Percentiles rank a stretch among this genome's conserved stretches.
These are phyloP conservation scores for Solen grandis DNA, from an alignment of 1,140 invertebrate genomes.

Conservation along the genomic window DNA sequence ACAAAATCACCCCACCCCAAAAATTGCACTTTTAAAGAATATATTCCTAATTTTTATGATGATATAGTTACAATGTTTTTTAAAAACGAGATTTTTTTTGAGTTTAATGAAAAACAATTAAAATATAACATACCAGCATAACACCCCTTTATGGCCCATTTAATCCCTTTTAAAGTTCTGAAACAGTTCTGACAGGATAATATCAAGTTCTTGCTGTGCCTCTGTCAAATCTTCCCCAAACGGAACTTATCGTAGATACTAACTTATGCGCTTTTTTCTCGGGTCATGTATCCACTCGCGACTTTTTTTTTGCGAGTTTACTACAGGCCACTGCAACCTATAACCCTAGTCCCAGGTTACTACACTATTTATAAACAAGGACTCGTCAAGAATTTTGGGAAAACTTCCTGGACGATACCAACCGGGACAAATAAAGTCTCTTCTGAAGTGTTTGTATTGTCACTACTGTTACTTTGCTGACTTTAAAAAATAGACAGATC, in stretches of 20 bases:
- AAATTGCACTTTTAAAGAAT: too few species aligned
- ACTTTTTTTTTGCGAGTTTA: conserved; percentile 23
- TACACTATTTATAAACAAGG: conserved; percentile 32
- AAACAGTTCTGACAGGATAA: conserved; percentile 75
- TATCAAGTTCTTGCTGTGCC: conserved; percentile 74
- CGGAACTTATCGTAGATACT: conserved; percentile 79
- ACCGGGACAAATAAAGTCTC: conserved; percentile 60
- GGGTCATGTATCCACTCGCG: conserved; percentile 77
- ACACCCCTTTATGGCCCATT: conserved; percentile 66
- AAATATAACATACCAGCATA: conserved; percentile 62
- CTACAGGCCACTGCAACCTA: conserved; percentile 82
- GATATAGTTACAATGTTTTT: too few species aligned
- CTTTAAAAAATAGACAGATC: conserved; percentile 57
- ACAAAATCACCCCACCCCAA: too few species aligned
- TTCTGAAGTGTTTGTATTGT: conserved; percentile 50
- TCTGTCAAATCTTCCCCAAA: conserved; percentile 58
- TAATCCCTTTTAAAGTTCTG: conserved; percentile 78
- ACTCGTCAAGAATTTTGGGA: conserved; percentile 65
- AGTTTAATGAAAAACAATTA: too few species aligned
- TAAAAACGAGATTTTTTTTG: too few species aligned
- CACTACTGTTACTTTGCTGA: conserved; percentile 63
- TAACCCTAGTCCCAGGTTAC: conserved; percentile 84
- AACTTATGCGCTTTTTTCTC: conserved; percentile 61
- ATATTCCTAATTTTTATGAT: too few species aligned
- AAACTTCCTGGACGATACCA: conserved; percentile 76